Conservation (phyloP, 2,888 invertebrate species). For the Calameuta idolon region DNA sequence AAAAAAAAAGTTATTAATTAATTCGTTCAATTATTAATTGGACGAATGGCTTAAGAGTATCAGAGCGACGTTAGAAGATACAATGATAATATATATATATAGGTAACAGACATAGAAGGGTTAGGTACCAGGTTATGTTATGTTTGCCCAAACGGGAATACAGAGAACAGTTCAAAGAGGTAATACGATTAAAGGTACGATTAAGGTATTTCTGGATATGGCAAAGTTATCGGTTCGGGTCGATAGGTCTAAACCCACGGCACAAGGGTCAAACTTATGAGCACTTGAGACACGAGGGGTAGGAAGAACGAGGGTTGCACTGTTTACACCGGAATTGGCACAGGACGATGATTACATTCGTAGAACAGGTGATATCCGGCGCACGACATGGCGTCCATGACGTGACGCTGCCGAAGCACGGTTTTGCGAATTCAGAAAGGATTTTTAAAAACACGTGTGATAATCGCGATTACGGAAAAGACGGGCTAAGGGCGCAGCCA, state of each 20-base stretch:
- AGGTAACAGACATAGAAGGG: neutral
- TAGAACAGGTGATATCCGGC: neutral
- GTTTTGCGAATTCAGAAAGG: neutral
- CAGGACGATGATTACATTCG: neutral
- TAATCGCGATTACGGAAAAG: neutral
- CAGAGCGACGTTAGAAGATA: neutral
- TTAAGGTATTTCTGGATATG: neutral
- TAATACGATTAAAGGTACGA: neutral
- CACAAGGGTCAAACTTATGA: constrained; percentile 5
- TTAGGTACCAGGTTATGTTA: neutral
- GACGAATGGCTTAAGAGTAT: neutral
- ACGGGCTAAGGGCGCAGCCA: constrained; percentile 25
- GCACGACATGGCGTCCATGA: neutral
- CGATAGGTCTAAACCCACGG: neutral
- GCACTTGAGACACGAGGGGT: neutral
- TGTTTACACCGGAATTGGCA: constrained; percentile 5
- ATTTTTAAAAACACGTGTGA: neutral
- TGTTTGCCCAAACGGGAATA: neutral
- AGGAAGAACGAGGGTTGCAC: neutral
- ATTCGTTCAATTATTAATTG: too few species aligned
- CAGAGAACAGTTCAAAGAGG: neutral
- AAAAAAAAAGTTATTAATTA: neutral
- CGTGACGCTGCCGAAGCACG: neutral
- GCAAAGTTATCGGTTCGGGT: constrained; percentile 1
- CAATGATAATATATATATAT: neutral